Conservation (phyloP, 2,888 invertebrate genomes). For the Diogma glabrata region DNA sequence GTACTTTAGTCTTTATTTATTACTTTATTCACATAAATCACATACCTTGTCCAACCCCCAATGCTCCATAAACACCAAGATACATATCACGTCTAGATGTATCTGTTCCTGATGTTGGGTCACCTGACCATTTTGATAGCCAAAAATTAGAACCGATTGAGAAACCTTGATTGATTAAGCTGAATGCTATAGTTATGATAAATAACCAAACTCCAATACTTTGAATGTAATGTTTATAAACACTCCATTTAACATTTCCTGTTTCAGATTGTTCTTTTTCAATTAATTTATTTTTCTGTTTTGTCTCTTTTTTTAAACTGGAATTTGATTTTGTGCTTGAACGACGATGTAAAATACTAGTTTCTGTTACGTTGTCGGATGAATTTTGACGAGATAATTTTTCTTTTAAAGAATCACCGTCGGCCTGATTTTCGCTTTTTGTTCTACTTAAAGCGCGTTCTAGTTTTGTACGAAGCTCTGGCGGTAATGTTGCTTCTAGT, state of each 20-base stretch:
- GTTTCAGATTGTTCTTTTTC: conserved; percentile 85
- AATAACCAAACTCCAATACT: conserved; percentile 70
- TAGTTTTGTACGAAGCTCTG: conserved; percentile 57
- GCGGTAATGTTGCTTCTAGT: conserved; percentile 52
- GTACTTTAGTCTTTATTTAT: too few species aligned
- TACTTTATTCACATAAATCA: too few species aligned
- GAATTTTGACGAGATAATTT: conserved; percentile 38
- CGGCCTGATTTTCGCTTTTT: conserved; percentile 57
- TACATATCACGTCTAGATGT: conserved; percentile 58
- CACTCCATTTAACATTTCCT: conserved; percentile 79
- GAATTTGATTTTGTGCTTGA: conserved; percentile 34
- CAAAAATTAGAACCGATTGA: conserved; percentile 80
- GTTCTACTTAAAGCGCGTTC: conserved; percentile 50
- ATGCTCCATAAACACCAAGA: conserved; percentile 79
- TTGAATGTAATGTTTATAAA: conserved; percentile 80
- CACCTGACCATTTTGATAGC: conserved; percentile 75
- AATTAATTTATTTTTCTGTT: conserved; percentile 58
- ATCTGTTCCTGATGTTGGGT: conserved; percentile 45
- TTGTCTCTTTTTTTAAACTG: conserved; percentile 24
- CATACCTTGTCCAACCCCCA: conserved; percentile 86
- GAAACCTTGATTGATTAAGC: conserved; percentile 71
- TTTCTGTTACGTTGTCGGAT: conserved; percentile 24
- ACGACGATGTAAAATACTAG: conserved; percentile 26
- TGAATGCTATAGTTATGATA: conserved; percentile 61
- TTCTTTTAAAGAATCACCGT: conserved; percentile 44